Evolutionary conservation across 2,888 invertebrate species (phyloP), one percentile per base, ranked within the genome.

Genomic region (Exocentrus adspersus): DNA sequence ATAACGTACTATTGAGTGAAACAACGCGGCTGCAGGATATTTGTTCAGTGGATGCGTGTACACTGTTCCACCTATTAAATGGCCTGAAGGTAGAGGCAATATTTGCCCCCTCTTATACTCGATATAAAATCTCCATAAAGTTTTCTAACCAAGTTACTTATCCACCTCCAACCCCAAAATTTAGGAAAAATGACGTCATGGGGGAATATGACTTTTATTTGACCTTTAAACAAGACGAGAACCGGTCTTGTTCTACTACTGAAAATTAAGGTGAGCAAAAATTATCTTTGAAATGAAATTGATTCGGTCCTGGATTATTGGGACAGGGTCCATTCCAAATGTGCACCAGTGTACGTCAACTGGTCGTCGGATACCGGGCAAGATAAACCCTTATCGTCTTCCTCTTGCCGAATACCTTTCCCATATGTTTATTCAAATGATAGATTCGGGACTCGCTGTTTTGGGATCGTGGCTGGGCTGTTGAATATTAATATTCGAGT

Each of bases 1-100:
- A 82, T 82, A 82, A 81, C 81, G 78, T 80, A 81, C 81, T 82
- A 81, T 81, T 80, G 81, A 80, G 80, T 78, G 79, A 79, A 80
- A 79, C 79, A 80, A 78, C 78, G 75, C 67, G 69, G 77, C 80
- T 77, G 73, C 76, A 72, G 80, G 80, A 75, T 81, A 79, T 80
- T 81, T 81, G 79, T 79, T 62, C 65, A 57, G 54, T 63, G 62
- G 59, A 58, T 54, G 37, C n/a, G 51, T 24, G 7, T 24, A 24
- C 57, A 58, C 53, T 24, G 57, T 53, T 59, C 53, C 59, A 58
- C 62, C 57, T 65, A 24, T 24, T 24, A 24, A 24, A 24, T 62
- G 54, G 56, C 43, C n/a, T n/a, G n/a, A n/a, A n/a, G 61, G 53
- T 59, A 28, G 50, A 17, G 10, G 52, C 51, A 21, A 50, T 42